Evolutionary conservation across 2,797 vertebrate species (phyloP), one percentile per base, ranked within the genome.

Genomic region (Sebastes hubbsi): DNA sequence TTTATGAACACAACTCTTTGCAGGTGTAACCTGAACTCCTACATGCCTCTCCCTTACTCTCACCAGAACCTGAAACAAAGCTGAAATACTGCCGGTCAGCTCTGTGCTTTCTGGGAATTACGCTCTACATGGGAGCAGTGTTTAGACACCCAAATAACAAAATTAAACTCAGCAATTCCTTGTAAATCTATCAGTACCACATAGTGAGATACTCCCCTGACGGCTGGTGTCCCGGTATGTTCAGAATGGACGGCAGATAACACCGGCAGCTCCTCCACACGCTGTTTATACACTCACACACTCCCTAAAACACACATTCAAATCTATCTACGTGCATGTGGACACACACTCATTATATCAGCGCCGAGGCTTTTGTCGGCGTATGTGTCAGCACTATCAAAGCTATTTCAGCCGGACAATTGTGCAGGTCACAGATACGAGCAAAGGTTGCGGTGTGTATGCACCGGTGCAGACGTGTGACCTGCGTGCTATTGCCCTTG

Each of bases 181-280:
- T 81, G 83, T 71, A 25, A 62, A 91, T 72, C 70, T 55, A 58
- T 81, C 78, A 36, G 77, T 27, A 54, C 72, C 60, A 75, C 83
- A 46, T 14, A 56, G 78, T 34, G 74, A 84, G 79, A 89, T 80
- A 83, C 91, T 90, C 91, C 88, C 88, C 87, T 13, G 30, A 80
- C 82, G 54, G 71, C 83, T 81, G 81, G 83, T 87, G 89, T 90
- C 87, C 90, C 67, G 88, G 87, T 90, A 94, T 93, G 92, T 94
- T 91, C 90, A 82, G 83, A 88, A 83, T 71, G 90, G 87, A 82
- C 83, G 8, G 59, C 87, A 84, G 93, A 92, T 93, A 93, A 91
- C 82, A 70, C 75, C 67, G n/a, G 58, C 86, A 82, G 80, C 91
- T 91, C 89, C 88, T 90, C 86, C 85, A 72, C 87, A 72, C 61